Evolutionary conservation across 2,797 vertebrate species (phyloP).

Genomic region (Clarias fuscus): DNA sequence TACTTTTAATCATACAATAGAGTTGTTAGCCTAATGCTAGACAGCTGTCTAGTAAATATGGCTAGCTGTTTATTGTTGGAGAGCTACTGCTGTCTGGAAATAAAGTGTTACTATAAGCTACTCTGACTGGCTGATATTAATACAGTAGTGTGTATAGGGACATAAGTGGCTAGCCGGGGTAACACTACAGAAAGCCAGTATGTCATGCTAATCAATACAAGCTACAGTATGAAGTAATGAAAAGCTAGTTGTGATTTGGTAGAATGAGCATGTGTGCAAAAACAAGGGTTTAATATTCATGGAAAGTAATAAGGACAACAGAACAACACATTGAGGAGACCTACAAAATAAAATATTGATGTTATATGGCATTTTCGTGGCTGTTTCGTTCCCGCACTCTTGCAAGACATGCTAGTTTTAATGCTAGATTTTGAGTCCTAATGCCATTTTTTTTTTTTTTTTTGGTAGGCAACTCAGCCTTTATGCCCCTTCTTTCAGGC

Average conservation of each 20-base stretch:
- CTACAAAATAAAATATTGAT: not conserved
- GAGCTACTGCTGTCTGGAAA: not conserved
- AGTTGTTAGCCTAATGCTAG: not conserved
- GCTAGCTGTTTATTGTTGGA: not conserved
- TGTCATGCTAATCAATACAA: not conserved
- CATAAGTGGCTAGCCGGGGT: not conserved
- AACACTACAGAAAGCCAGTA: not conserved
- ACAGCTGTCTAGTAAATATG: not conserved
- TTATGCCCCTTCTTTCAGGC: not conserved
- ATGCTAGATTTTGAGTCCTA: not conserved
- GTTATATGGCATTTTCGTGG: not conserved
- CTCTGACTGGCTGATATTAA: not conserved
- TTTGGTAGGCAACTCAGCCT: not conserved
- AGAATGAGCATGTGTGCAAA: not conserved
- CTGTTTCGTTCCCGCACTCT: not conserved
- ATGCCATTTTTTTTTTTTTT: not conserved
- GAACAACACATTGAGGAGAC: not conserved
- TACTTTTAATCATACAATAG: not conserved
- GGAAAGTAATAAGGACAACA: not conserved
- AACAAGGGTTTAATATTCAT: not conserved
- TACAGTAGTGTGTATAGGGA: not conserved
- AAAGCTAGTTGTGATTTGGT: not conserved
- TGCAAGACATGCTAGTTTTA: not conserved
- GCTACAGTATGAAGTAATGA: not conserved
- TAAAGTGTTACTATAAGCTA: not conserved